Evolutionary conservation across 2,113 vertebrate genomes (phyloP).

Genomic region (Uria aalge): DNA sequence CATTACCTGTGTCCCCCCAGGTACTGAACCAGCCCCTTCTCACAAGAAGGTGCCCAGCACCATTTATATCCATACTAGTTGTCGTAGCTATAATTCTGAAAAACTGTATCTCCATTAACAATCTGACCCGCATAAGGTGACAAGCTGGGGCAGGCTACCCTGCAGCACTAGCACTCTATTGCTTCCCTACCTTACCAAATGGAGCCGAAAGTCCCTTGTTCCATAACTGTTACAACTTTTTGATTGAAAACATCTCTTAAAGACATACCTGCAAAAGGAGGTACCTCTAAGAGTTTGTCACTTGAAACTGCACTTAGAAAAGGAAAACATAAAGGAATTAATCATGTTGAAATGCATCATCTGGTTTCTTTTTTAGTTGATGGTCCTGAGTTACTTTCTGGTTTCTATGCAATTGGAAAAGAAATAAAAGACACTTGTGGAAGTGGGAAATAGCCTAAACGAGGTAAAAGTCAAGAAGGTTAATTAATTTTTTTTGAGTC

Average conservation of each 20-base stretch:
- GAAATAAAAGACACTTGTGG: neutral
- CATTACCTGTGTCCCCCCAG: neutral
- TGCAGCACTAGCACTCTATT: neutral
- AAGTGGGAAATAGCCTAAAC: neutral
- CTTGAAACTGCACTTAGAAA: neutral
- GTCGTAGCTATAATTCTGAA: neutral
- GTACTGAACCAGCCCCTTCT: neutral
- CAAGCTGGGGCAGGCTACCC: neutral
- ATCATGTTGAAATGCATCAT: neutral
- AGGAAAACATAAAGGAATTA: neutral
- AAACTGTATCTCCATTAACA: neutral
- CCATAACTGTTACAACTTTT: neutral
- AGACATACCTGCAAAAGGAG: neutral
- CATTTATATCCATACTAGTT: neutral
- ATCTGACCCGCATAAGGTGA: neutral
- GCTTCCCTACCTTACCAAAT: neutral
- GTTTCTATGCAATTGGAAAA: neutral
- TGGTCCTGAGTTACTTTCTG: neutral
- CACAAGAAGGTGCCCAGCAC: neutral
- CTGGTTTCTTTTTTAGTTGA: neutral
- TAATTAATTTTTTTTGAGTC: neutral
- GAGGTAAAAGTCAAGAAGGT: neutral
- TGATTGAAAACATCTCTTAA: neutral
- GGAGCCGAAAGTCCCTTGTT: neutral
- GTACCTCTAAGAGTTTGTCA: neutral